Base-by-base conservation (phyloP, 1,140 invertebrate species). In the Drosophila malerkotliana region DNA sequence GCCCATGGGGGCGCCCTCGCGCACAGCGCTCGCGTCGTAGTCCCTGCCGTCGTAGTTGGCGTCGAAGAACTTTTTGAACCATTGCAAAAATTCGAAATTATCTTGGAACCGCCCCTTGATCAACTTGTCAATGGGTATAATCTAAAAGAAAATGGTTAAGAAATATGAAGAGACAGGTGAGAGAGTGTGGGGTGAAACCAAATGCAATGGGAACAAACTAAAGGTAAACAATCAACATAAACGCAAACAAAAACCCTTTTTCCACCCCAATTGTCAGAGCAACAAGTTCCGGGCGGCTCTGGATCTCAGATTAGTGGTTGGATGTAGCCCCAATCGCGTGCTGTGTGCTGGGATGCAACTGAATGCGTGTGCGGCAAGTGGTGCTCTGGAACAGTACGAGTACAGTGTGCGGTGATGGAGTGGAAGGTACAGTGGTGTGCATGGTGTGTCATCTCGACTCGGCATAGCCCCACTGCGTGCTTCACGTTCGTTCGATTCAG, bases 31-130 rank as follows among this genome's bases (percentile, higher is more conserved):
- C 45, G 98, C 95, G 94, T 99, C 97, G 93, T 99, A 99, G 72
- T 97, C 97, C 77, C 95, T 94, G 90, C 97, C 97, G 92, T 96
- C 95, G 93, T 98, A 99, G 94, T 99, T 99, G 72, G 98, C 98
- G 93, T 99, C 98, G 94, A 99, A 99, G 93, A 99, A 99, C 92
- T 98, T 98, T 94, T 99, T 99, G 94, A 99, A 99, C 98, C 98
- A 99, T 94, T 99, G 98, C 75, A 99, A 95, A 94, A 99, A 99
- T 92, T 99, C 98, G 94, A 99, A 99, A 94, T 99, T 99, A 94
- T 99, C 98, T 95, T 98, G 97, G 93, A 98, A 99, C 79, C 96
- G 95, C 91, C 97, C 97, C 93, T 98, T 98, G 84, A 98, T 97
- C 93, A 97, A 94, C 93, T 93, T 96, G 94, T 97, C 96, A 93